These are phyloP conservation scores for Potamilus streckersoni DNA, from an alignment of 1,140 invertebrate species.

Conservation along the genomic window DNA sequence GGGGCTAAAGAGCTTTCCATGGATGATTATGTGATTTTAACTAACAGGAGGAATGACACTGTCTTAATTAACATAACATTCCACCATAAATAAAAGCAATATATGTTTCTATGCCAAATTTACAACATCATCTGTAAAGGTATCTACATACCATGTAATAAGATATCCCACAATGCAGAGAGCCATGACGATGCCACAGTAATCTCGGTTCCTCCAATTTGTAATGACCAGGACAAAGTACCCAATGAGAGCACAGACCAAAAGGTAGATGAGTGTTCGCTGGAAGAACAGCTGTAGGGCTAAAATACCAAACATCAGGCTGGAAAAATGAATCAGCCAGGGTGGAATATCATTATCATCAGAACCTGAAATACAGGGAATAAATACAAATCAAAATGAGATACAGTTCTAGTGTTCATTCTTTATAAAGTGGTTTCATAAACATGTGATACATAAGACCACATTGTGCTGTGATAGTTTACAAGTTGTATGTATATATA, in stretches of 20 bases:
- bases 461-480: no score
- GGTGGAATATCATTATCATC: slow-evolving; percentile 33
- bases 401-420: no score
- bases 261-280: slow-evolving; percentile 23
- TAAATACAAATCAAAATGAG: no score
- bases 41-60: no score
- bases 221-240: slow-evolving; percentile 26
- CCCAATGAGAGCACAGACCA: slow-evolving; percentile 13
- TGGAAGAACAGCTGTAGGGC: slow-evolving; percentile 34
- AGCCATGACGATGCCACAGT: slow-evolving; percentile 23
- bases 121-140: not conserved
- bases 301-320: slow-evolving; percentile 28
- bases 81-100: not conserved
- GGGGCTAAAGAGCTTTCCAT: no score
- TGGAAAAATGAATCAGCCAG: slow-evolving; percentile 29
- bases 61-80: no score
- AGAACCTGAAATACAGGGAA: slow-evolving; percentile 4
- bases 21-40: no score
- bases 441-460: no score
- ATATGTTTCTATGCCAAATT: not conserved
- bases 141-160: slow-evolving; percentile 15
- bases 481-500: no score
- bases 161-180: slow-evolving; percentile 17
- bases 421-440: no score
- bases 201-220: slow-evolving; percentile 31